Evolutionary conservation across 2,113 vertebrate species (phyloP), one percentile per base, ranked within the genome.

Genomic region (Laticauda laticaudata): DNA sequence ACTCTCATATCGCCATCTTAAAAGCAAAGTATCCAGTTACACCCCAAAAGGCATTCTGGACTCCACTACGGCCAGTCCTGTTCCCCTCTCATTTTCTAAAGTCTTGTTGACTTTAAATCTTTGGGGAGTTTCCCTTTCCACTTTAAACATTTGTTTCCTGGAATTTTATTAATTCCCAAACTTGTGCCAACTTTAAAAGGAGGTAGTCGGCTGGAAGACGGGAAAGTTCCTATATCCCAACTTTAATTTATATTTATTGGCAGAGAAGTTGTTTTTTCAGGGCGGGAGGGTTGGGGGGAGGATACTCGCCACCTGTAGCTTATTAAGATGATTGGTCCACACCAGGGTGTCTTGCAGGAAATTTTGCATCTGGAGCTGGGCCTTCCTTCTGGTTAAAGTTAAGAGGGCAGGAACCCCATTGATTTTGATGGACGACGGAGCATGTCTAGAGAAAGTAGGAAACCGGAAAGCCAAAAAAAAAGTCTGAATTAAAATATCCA

Each of bases 1-100:
- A 96, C 95, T 95, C 91, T 85, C 92, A 61, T 90, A 90, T 89
- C 43, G 1, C 29, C 56, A 14, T 94, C 95, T 97, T 96, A 95
- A 96, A 97, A 94, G 89, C 91, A 93, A 89, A 88, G 87, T 4
- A 9, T 29, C 94, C 51, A 24, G 91, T 94, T 86, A 92, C 90
- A 93, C 29, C 92, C 93, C 51, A 81, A 53, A 34, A 3, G 5
- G 5, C 91, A 45, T 59, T 94, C 92, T 29, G 88, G 51, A 43
- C 3, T 69, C 23, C 87, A 45, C 24, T 61, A 88, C 9, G 21
- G 43, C 69, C 87, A 23, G 39, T 61, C 75, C 56, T 10, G 26
- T 21, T 75, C 56, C 87, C 86, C 29, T 87, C 48, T 87, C 86
- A 75, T 92, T 89, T 57, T 43, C 51, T 21, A 48, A 51, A 51